Evolutionary conservation across 2,797 vertebrate genomes (phyloP).

Genomic region (Epinephelus awoara): DNA sequence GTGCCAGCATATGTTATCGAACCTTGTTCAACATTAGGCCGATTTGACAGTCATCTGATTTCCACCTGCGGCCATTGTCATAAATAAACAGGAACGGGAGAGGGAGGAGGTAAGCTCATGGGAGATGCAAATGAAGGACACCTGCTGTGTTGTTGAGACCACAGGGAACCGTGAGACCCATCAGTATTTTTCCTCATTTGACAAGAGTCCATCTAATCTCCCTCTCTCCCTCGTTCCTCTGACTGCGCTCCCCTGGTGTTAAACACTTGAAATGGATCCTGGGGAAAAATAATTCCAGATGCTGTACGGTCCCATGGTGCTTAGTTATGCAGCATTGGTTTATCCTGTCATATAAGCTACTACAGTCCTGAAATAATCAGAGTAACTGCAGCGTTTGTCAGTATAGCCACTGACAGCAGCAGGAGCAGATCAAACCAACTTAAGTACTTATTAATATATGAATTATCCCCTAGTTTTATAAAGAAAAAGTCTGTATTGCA

Average conservation of each 20-base stretch:
- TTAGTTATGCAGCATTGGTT: conserved; percentile 32
- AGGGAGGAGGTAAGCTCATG: conserved; percentile 39
- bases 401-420: too few species aligned
- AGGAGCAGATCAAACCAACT: neutral
- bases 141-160: conserved; percentile 61
- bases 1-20: conserved; percentile 21
- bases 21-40: conserved; percentile 35
- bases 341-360: conserved; percentile 14
- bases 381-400: neutral
- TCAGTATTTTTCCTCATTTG: conserved; percentile 60
- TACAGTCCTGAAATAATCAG: conserved; percentile 7
- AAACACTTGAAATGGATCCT: conserved; percentile 57
- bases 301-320: conserved; percentile 24
- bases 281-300: conserved; percentile 48
- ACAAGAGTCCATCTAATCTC: conserved; percentile 67
- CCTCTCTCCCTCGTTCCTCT: conserved; percentile 33
- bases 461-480: neutral
- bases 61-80: conserved; percentile 63
- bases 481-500: neutral
- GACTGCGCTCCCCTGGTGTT: conserved; percentile 50
- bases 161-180: conserved; percentile 47
- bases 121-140: conserved; percentile 75
- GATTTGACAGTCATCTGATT: conserved; percentile 66
- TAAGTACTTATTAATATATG: neutral
- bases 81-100: conserved; percentile 54